Base-by-base conservation (phyloP, 2,113 vertebrate species). In the Otus sunia region DNA sequence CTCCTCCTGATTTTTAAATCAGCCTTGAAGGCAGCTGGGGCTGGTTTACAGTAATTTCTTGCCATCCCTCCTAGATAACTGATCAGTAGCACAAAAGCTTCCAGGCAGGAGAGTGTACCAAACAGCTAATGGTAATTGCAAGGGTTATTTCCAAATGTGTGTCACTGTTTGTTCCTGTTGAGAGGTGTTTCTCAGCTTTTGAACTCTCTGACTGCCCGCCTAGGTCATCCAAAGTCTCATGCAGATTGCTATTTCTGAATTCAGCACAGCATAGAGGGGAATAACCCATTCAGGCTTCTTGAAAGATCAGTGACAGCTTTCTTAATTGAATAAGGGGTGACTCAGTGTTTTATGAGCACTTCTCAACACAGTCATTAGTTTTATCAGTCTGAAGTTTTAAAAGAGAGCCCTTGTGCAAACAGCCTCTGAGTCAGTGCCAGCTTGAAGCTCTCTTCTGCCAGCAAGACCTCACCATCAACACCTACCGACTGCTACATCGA, bases 341-440 rank as follows among this genome's bases (percentile, higher is more conserved):
- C 47, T 90, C 74, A 32, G 30, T 78, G 47, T 92, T 96, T 86
- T 90, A 74, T 92, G 88, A 72, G 47, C 55, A 43, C 92, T 90
- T 97, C 93, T 97, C 82, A 97, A 88, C 84, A 81, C 60, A 63
- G 69, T 62, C 49, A 75, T 82, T 71, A 96, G 86, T 96, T 97
- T 92, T 93, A 96, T 96, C 97, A 94, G 88, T 92, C 76, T 50
- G 14, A 80, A 88, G 58, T 95, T 95, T 97, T 91, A 87, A 97
- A 96, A 94, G 93, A 93, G 78, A 94, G 56, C 66, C 86, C 43
- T 84, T 83, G 85, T 94, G 67, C 76, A 92, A 96, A 83, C 86
- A 95, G 36, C n/a, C 30, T 45, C 87, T 76, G 47, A 88, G 80
- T 77, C 62, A 13, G 32, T 92, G 92, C 94, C 88, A 71, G 79